Evolutionary conservation across 2,888 invertebrate species (phyloP).

Genomic region (Lasioglossum lativentre): DNA sequence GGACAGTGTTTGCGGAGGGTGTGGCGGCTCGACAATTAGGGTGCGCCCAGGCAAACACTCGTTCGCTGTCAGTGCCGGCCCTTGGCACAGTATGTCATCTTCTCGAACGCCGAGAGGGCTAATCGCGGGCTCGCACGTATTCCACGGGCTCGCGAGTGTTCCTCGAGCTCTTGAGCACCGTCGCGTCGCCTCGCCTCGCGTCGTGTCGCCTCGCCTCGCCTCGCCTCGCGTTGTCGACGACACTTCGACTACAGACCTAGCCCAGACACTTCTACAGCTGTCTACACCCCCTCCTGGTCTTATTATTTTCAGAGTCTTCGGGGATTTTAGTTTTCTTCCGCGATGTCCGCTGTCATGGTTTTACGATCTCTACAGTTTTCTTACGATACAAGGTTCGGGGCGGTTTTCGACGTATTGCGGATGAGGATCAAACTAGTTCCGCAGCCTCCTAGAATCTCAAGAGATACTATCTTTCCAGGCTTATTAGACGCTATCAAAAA

Average conservation of each 20-base stretch:
- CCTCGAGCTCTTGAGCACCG: not conserved
- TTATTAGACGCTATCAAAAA: no score
- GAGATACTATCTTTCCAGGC: no score
- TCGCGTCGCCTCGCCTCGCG: no score
- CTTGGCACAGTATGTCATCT: conserved; percentile 62
- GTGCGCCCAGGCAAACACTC: conserved; percentile 81
- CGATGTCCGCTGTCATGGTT: not conserved
- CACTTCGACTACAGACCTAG: not conserved
- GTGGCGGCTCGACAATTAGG: conserved; percentile 82
- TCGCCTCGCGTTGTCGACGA: no score
- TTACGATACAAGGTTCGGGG: no score
- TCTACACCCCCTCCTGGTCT: not conserved
- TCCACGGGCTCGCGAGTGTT: not conserved
- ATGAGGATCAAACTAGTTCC: no score
- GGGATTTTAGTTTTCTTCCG: not conserved
- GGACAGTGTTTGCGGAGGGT: conserved; percentile 78
- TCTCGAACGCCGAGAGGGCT: conserved; percentile 68
- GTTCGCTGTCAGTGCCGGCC: conserved; percentile 71
- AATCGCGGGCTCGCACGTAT: conserved; percentile 64
- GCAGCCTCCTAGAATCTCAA: no score
- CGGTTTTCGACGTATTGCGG: no score
- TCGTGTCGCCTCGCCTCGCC: no score
- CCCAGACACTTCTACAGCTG: not conserved
- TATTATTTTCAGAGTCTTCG: not conserved
- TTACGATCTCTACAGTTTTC: no score